Conservation (phyloP, 2,113 vertebrate species). For the Typhlomys cinereus region DNA sequence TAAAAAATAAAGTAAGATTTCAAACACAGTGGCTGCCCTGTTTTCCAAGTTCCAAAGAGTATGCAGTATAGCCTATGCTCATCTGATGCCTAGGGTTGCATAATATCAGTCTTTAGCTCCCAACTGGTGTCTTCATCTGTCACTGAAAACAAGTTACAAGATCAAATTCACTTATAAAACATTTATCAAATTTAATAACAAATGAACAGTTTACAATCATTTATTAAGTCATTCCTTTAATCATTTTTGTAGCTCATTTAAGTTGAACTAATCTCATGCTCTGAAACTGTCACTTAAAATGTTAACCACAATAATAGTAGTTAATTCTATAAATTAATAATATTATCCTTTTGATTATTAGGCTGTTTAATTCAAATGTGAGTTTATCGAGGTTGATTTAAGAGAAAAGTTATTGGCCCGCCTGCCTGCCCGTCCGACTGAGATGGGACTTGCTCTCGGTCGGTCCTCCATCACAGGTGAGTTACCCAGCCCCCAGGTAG, state of each 20-base stretch:
- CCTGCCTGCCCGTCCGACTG: no score
- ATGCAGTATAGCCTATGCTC: background rate
- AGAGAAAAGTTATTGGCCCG: constrained; percentile 31
- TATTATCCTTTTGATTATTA: constrained; percentile 27
- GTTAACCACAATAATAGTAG: constrained; percentile 3
- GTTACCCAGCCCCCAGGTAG: no score
- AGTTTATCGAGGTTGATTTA: constrained; percentile 48
- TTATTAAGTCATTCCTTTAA: background rate
- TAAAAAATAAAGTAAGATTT: background rate
- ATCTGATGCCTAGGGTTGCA: background rate
- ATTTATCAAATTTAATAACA: constrained; percentile 34
- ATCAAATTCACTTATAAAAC: background rate
- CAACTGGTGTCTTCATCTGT: background rate
- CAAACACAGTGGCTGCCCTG: background rate
- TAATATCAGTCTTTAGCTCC: background rate
- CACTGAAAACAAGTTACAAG: background rate
- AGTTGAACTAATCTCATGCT: constrained; percentile 3
- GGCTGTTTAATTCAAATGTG: constrained; percentile 24
- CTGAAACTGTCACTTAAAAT: constrained; percentile 25
- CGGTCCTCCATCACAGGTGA: no score
- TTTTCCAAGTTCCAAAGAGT: background rate
- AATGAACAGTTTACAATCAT: background rate
- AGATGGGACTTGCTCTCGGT: no score
- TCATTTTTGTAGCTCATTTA: constrained; percentile 20
- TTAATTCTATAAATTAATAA: constrained; percentile 42